phyloP scores from a whole-genome alignment of 2,888 invertebrate species.

The Ophioninae sp. region DNA sequence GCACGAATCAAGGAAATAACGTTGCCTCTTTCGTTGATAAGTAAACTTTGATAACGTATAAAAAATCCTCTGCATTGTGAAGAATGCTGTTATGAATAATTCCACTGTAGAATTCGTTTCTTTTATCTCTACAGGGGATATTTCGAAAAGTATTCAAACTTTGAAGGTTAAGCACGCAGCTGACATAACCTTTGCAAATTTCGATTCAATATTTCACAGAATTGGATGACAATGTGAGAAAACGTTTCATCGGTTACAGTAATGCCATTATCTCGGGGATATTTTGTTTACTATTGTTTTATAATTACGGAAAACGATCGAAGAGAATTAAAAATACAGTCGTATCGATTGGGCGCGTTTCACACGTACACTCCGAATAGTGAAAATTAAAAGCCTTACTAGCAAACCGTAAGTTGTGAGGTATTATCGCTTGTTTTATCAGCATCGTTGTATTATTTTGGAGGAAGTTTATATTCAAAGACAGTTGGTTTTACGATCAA shows the following conservation, averaged over 20 bases:
- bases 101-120: too few species aligned
- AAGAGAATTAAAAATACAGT: neutral
- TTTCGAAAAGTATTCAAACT: neutral
- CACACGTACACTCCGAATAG: neutral
- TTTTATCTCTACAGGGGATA: too few species aligned
- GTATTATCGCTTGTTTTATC: constrained; percentile 2
- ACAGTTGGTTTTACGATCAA: constrained; percentile 1
- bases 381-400: constrained; percentile 19
- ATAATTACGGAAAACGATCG: neutral
- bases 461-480: neutral
- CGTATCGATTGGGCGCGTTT: neutral
- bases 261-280: neutral
- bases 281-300: neutral
- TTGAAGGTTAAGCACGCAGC: constrained; percentile 4
- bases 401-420: neutral
- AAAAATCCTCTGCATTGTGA: too few species aligned
- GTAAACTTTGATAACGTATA: too few species aligned
- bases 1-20: neutral
- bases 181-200: constrained; percentile 21
- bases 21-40: neutral
- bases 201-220: neutral
- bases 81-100: too few species aligned
- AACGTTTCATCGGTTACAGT: neutral
- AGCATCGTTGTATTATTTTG: neutral
- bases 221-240: neutral